Percentiles rank a stretch among this genome's conserved stretches.
phyloP scores from a whole-genome alignment of 1,140 invertebrate species.

The Micrasema minimum region DNA sequence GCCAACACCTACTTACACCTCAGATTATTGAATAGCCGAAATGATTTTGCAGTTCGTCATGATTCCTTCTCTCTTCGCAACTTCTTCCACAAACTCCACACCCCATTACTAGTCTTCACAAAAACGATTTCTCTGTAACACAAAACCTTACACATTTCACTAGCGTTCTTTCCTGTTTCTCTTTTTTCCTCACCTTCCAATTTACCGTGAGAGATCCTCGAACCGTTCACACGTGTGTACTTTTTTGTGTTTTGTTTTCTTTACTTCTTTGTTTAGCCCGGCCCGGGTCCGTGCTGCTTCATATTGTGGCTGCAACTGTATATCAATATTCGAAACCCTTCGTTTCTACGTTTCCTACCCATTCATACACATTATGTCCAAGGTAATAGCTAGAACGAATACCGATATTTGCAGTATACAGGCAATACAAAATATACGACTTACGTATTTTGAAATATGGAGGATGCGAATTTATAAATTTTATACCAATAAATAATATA shows the following conservation, averaged over 20 bases:
- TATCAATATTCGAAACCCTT: background rate
- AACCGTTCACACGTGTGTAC: slow-evolving; percentile 37
- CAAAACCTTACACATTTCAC: slow-evolving; percentile 5
- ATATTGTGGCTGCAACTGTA: background rate
- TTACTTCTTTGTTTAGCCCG: slow-evolving; percentile 23
- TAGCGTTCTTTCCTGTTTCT: background rate
- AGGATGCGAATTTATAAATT: too few species aligned
- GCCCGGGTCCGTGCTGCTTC: background rate
- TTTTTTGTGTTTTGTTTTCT: slow-evolving; percentile 29
- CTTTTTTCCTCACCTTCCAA: background rate
- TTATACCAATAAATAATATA: too few species aligned
- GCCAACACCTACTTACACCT: too few species aligned
- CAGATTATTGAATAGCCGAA: too few species aligned
- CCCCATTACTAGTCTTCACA: slow-evolving; percentile 15
- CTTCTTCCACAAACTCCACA: background rate
- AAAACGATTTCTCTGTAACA: slow-evolving; percentile 22
- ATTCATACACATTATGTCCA: too few species aligned
- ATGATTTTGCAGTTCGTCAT: background rate
- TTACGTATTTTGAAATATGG: too few species aligned
- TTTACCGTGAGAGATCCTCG: slow-evolving; percentile 29
- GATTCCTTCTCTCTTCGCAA: slow-evolving; percentile 4
- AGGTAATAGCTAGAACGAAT: slow-evolving; percentile 39
- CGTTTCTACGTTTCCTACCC: slow-evolving; percentile 2
- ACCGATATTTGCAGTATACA: slow-evolving; percentile 26
- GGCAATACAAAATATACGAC: slow-evolving; percentile 39